A percentile compares a stretch with the other conserved stretches of the same genome.
Evolutionary conservation across 2,113 vertebrate species (phyloP).

Genomic region (Plotosus lineatus): DNA sequence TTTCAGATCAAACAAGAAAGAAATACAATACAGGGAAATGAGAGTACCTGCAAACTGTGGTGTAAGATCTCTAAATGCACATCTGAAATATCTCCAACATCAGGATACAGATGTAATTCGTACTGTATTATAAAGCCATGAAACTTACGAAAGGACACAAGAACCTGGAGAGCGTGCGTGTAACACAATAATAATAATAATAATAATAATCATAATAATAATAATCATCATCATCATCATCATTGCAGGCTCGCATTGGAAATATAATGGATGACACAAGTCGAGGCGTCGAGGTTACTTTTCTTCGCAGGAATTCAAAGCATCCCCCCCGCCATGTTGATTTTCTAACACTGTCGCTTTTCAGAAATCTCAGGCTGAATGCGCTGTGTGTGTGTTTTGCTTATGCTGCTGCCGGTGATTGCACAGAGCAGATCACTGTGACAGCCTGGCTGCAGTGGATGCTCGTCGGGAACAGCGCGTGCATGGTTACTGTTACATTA

Average conservation of each 20-base stretch:
- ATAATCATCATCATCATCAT: no score
- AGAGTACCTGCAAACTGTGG: neutral
- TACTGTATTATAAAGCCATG: neutral
- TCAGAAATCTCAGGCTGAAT: neutral
- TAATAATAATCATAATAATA: no score
- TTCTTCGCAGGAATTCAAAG: slow-evolving; percentile 32
- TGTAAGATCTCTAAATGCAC: slow-evolving; percentile 10
- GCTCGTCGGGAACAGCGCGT: neutral
- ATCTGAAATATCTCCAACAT: slow-evolving; percentile 30
- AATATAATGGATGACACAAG: slow-evolving; percentile 21
- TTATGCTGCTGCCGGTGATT: neutral
- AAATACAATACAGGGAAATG: neutral
- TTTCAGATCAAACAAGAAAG: neutral
- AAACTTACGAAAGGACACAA: neutral
- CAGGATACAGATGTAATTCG: neutral
- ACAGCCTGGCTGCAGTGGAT: neutral
- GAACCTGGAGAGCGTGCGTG: no score
- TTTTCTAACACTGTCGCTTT: slow-evolving; percentile 12
- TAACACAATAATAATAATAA: no score
- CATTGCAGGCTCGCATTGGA: neutral
- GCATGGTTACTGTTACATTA: neutral
- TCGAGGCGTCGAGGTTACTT: neutral
- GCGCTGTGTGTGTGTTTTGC: neutral
- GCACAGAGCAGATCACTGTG: slow-evolving; percentile 3
- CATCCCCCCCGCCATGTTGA: slow-evolving; percentile 47